phyloP scores from a whole-genome alignment of 2,113 vertebrate genomes.

The Ranitomeya imitator region DNA sequence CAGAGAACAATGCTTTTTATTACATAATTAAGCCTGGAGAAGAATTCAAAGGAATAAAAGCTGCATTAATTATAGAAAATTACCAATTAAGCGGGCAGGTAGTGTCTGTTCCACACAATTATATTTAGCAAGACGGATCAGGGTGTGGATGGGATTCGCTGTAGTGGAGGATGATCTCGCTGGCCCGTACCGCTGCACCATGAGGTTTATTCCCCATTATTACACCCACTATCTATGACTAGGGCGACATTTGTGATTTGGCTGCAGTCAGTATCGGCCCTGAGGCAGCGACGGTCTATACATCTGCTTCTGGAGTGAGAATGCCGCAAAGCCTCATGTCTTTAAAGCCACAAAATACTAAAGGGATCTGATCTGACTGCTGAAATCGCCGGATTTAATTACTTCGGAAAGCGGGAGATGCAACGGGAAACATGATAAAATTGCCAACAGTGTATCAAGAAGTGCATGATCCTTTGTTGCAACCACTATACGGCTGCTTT shows the following conservation, averaged over 20 bases:
- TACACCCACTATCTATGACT: neutral
- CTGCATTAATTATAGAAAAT: slow-evolving; percentile 54
- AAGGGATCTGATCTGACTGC: neutral
- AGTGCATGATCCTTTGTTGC: too few relatives aligned
- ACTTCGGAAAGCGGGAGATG: neutral
- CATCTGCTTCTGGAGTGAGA: neutral
- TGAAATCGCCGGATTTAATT: neutral
- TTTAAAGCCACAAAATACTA: neutral
- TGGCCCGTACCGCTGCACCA: neutral
- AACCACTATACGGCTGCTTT: too few relatives aligned
- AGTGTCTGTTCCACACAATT: slow-evolving; percentile 12
- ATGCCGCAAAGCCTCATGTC: neutral
- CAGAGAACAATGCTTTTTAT: slow-evolving; percentile 44
- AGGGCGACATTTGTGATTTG: neutral
- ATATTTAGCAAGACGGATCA: slow-evolving; percentile 19
- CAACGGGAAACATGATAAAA: too few relatives aligned
- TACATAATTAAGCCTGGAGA: slow-evolving; percentile 49
- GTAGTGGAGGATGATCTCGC: neutral
- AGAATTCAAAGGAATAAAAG: slow-evolving; percentile 59
- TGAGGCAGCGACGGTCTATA: neutral
- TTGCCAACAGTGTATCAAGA: too few relatives aligned
- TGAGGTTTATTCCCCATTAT: slow-evolving; percentile 2
- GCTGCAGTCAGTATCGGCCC: neutral
- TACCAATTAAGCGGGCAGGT: slow-evolving; percentile 39
- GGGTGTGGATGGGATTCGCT: neutral